These are phyloP conservation scores for Tenualosa ilisha DNA, from an alignment of 2,797 vertebrate genomes.

Conservation along the genomic window DNA sequence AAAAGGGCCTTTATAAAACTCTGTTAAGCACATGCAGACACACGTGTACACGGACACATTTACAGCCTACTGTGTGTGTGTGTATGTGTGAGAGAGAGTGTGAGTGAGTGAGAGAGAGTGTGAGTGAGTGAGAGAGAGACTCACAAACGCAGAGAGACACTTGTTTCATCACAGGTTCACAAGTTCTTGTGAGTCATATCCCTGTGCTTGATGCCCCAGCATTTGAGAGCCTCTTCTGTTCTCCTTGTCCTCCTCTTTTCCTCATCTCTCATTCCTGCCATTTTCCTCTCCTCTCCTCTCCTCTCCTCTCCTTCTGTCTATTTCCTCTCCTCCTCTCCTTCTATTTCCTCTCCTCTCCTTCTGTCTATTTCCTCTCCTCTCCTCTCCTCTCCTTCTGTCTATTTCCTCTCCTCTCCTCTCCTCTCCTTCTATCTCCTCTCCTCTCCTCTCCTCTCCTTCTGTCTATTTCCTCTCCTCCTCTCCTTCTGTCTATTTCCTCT, in stretches of 20 bases:
- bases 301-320: background rate
- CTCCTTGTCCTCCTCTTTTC: background rate
- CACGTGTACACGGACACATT: background rate
- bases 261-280: background rate
- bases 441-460: conserved; percentile 27
- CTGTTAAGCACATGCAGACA: background rate
- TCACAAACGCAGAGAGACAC: background rate
- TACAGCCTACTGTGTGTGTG: background rate
- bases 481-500: background rate
- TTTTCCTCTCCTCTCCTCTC: background rate
- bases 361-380: background rate
- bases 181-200: background rate
- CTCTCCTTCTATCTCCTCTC: conserved; percentile 23
- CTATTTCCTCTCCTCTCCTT: background rate
- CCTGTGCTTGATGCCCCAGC: background rate
- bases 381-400: too few species aligned
- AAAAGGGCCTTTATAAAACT: background rate
- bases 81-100: background rate
- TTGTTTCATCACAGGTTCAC: background rate
- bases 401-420: background rate
- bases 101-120: background rate
- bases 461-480: background rate
- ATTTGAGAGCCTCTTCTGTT: background rate
- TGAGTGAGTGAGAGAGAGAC: too few species aligned
- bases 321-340: background rate